Evolutionary conservation across 2,113 vertebrate genomes (phyloP).

Genomic region (Pteronura brasiliensis): DNA sequence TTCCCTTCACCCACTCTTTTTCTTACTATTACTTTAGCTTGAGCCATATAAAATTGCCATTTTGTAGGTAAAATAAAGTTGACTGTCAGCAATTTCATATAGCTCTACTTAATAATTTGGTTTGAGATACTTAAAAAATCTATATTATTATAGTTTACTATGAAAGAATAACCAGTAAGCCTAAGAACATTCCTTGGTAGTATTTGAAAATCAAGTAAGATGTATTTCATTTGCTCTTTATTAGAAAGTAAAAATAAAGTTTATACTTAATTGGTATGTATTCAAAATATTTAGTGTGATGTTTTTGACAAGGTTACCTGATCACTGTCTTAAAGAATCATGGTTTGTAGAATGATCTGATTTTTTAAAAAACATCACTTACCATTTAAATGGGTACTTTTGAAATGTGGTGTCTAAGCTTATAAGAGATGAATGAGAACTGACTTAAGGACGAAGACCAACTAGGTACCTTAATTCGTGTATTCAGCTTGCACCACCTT

Average conservation of each 20-base stretch:
- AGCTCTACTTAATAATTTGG: background rate
- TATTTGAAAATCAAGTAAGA: background rate
- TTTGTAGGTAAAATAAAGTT: background rate
- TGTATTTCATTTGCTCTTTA: background rate
- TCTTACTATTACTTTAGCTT: background rate
- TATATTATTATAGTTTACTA: background rate
- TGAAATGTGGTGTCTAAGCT: background rate
- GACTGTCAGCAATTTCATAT: background rate
- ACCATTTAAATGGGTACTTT: background rate
- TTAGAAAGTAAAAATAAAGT: slow-evolving; percentile 7
- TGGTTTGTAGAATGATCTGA: background rate
- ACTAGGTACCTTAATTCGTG: background rate
- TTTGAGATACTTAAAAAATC: background rate
- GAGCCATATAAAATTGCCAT: background rate
- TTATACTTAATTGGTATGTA: background rate
- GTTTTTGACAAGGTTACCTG: background rate
- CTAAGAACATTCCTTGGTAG: background rate
- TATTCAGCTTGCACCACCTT: background rate
- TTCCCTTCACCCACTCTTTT: background rate
- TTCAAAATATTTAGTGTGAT: background rate
- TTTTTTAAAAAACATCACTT: background rate
- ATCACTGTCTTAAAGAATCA: background rate
- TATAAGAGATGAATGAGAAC: background rate
- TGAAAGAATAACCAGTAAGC: background rate
- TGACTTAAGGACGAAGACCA: background rate